phyloP scores from a whole-genome alignment of 1,140 invertebrate genomes.

The Gonioctena quinquepunctata region DNA sequence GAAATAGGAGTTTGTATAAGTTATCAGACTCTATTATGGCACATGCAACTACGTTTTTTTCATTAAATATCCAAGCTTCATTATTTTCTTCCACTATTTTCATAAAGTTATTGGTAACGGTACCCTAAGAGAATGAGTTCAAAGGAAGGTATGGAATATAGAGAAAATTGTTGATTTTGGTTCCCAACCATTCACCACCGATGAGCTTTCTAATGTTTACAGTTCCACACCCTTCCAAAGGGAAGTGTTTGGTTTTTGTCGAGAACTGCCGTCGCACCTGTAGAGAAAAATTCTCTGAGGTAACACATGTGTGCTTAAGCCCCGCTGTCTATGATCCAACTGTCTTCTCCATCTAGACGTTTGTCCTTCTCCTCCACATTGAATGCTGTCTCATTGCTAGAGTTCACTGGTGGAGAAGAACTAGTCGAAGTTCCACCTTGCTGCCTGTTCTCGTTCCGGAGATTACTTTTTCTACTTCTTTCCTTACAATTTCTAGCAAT shows the following conservation, averaged over 20 bases:
- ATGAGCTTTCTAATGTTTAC: background rate
- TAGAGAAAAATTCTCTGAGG: conserved; percentile 32
- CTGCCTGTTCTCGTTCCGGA: too few relatives aligned
- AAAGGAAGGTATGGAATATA: conserved; percentile 7
- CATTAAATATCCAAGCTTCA: too few relatives aligned
- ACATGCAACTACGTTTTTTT: conserved; percentile 1
- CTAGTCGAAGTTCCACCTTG: background rate
- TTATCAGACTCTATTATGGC: background rate
- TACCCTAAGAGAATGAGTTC: conserved; percentile 14
- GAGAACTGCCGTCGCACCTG: background rate
- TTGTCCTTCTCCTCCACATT: background rate
- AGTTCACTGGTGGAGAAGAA: background rate
- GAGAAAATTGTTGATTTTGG: background rate
- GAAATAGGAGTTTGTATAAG: background rate
- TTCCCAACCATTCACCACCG: background rate
- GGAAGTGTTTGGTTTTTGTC: background rate
- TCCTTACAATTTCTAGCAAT: background rate
- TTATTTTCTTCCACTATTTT: background rate
- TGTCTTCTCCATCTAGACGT: background rate
- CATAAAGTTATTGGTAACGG: conserved; percentile 10
- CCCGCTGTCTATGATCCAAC: conserved; percentile 12
- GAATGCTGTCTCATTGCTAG: background rate
- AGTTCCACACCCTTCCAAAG: background rate
- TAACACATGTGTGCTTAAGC: background rate
- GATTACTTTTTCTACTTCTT: too few relatives aligned